These are phyloP conservation scores for Trachelipus rathkii DNA, from an alignment of 1,140 invertebrate genomes.

Conservation along the genomic window DNA sequence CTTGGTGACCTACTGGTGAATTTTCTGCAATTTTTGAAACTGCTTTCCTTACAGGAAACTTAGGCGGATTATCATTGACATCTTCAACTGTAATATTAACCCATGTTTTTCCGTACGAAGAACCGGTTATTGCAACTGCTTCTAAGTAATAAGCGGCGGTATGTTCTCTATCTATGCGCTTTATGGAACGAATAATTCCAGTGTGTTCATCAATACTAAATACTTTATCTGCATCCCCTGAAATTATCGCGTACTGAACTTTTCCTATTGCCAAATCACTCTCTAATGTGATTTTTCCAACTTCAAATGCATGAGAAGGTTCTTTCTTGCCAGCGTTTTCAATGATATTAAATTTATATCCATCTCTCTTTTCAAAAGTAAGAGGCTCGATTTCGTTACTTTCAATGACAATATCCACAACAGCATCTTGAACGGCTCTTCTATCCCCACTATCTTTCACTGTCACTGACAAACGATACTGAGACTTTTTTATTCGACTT, in stretches of 20 bases:
- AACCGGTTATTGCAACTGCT: conserved; percentile 65
- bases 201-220: conserved; percentile 74
- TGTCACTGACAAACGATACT: conserved; percentile 68
- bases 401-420: conserved; percentile 73
- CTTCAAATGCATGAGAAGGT: conserved; percentile 59
- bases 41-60: conserved; percentile 70
- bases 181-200: conserved; percentile 72
- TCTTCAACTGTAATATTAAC: conserved; percentile 82
- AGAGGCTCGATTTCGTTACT: conserved; percentile 53
- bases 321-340: conserved; percentile 65
- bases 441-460: conserved; percentile 73
- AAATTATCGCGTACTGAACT: conserved; percentile 73
- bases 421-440: conserved; percentile 64
- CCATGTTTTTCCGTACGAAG: conserved; percentile 64
- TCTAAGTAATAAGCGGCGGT: conserved; percentile 69
- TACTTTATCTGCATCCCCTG: conserved; percentile 70
- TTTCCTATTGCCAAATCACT: conserved; percentile 47
- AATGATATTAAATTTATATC: conserved; percentile 72
- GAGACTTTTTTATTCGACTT: conserved; percentile 59
- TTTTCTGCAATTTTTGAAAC: conserved; percentile 75
- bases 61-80: conserved; percentile 85
- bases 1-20: conserved; percentile 84
- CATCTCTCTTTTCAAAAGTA: conserved; percentile 48
- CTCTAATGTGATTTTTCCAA: conserved; percentile 68
- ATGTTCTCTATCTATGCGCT: conserved; percentile 77